Conservation (phyloP, 2,113 vertebrate genomes). For the Candoia aspera region DNA sequence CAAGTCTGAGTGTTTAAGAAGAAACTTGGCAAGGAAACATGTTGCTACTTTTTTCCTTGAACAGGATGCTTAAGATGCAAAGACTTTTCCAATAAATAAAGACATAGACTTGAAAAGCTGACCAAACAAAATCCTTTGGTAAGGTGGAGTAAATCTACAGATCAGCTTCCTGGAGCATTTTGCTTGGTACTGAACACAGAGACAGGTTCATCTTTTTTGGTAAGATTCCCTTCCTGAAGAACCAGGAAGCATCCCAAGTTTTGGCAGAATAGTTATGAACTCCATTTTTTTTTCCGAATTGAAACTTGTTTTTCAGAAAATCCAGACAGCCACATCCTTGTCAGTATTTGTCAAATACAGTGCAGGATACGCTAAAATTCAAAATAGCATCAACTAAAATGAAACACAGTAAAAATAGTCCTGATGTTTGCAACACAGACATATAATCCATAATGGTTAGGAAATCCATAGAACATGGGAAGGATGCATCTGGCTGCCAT, state of each 20-base stretch:
- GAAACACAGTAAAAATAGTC: neutral
- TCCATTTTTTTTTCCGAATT: neutral
- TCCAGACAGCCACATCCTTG: neutral
- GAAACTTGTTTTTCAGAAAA: neutral
- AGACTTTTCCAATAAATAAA: conserved; percentile 4
- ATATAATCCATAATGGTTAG: neutral
- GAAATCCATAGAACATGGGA: neutral
- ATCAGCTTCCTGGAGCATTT: conserved; percentile 29
- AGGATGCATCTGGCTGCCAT: neutral
- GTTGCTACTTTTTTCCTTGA: neutral
- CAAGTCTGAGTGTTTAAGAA: neutral
- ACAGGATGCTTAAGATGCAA: conserved; percentile 27
- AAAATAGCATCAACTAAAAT: neutral
- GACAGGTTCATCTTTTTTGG: conserved; percentile 22
- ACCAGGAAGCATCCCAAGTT: neutral
- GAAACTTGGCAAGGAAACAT: neutral
- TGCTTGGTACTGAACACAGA: neutral
- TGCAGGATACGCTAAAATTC: neutral
- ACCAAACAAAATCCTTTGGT: conserved; percentile 3
- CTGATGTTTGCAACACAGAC: neutral
- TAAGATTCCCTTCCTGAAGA: neutral
- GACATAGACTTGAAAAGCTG: conserved; percentile 24
- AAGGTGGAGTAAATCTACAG: accelerated
- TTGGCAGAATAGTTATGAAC: neutral
- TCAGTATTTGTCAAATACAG: neutral